A percentile compares a stretch with the other conserved stretches of the same genome.
phyloP scores from a whole-genome alignment of 2,113 vertebrate genomes.

The Corythornis vintsioides region DNA sequence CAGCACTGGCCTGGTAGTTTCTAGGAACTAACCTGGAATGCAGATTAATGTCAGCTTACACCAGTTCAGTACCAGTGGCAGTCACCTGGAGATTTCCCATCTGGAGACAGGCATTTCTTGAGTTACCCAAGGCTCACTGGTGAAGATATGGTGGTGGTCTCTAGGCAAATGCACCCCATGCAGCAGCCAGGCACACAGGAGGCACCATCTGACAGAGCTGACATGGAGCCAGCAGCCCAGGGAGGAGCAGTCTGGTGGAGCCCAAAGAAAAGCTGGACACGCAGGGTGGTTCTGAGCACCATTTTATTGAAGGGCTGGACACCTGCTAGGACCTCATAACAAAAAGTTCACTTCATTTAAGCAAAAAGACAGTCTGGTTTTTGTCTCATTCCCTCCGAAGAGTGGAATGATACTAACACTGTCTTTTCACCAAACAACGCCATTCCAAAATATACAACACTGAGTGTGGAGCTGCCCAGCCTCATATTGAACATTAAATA shows the following conservation, averaged over 20 bases:
- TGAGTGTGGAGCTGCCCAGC: slow-evolving; percentile 29
- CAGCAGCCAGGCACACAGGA: fast-evolving
- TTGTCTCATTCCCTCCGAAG: slow-evolving; percentile 32
- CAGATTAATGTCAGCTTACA: not conserved
- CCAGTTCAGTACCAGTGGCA: not conserved
- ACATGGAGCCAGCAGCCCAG: fast-evolving
- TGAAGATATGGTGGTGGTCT: not conserved
- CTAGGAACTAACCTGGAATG: slow-evolving; percentile 4
- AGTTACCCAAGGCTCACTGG: not conserved
- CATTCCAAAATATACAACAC: slow-evolving; percentile 67
- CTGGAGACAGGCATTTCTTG: not conserved
- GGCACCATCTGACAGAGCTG: not conserved
- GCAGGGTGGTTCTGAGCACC: slow-evolving; percentile 63
- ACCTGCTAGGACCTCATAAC: slow-evolving; percentile 59
- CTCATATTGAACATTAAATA: slow-evolving; percentile 60
- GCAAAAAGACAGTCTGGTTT: slow-evolving; percentile 44
- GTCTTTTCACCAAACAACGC: slow-evolving; percentile 46
- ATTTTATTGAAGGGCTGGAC: slow-evolving; percentile 70
- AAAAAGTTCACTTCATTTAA: slow-evolving; percentile 58
- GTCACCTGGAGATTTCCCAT: not conserved
- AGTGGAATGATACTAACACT: not conserved
- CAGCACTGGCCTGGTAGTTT: not conserved
- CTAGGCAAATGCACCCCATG: fast-evolving
- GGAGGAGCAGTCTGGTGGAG: not conserved
- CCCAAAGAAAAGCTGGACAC: slow-evolving; percentile 37